phyloP scores from a whole-genome alignment of 2,888 invertebrate species.

The Polydrusus tereticollis region DNA sequence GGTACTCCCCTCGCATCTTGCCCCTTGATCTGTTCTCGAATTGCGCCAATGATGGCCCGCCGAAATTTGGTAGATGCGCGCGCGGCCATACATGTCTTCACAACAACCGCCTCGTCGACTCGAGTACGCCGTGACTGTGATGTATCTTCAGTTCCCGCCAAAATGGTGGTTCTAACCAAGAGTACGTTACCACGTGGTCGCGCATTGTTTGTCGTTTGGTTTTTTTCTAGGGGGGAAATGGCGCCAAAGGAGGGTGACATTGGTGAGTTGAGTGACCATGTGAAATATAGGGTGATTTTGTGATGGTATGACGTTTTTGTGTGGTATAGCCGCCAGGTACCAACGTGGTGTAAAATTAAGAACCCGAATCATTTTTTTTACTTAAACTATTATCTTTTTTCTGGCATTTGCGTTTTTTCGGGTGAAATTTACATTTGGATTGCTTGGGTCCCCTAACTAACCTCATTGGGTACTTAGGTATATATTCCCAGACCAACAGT shows the following conservation, averaged over 20 bases:
- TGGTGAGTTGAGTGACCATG: constrained; percentile 8
- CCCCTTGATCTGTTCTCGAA: constrained; percentile 19
- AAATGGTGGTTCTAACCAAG: constrained; percentile 43
- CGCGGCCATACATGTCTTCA: constrained; percentile 19
- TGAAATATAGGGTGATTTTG: not conserved
- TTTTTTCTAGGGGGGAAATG: not conserved
- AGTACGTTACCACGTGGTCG: constrained; percentile 30
- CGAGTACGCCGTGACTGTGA: not conserved
- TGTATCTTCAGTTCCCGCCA: constrained; percentile 44
- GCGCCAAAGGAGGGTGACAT: constrained; percentile 11
- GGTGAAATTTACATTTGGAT: too few relatives aligned
- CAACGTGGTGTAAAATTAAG: too few relatives aligned
- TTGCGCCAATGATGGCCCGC: constrained; percentile 35
- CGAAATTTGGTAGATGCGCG: constrained; percentile 34
- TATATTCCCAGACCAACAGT: too few relatives aligned
- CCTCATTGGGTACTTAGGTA: too few relatives aligned
- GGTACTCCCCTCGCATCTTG: constrained; percentile 1
- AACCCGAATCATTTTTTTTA: too few relatives aligned
- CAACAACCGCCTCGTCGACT: constrained; percentile 25
- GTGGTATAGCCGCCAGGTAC: too few relatives aligned
- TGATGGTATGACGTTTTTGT: not conserved
- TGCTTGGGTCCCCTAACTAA: too few relatives aligned
- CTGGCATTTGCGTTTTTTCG: too few relatives aligned
- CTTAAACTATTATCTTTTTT: too few relatives aligned
- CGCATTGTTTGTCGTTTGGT: not conserved